A percentile compares a stretch with the other conserved stretches of the same genome.
Evolutionary conservation across 2,888 invertebrate species (phyloP).

Genomic region (Sarcophaga caerulescens): DNA sequence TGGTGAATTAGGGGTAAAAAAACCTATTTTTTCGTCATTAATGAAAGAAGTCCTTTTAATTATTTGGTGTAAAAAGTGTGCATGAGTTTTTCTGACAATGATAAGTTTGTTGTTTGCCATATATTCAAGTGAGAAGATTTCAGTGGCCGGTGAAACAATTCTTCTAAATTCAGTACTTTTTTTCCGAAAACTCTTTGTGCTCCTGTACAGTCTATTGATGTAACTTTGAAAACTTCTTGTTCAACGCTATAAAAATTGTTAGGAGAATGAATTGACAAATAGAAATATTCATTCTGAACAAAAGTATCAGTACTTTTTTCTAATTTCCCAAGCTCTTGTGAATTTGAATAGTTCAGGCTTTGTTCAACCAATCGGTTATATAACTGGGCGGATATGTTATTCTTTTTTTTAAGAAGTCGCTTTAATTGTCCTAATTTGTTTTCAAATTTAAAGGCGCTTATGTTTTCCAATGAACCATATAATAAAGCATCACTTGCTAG

Average conservation of each 20-base stretch:
- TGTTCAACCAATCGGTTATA: constrained; percentile 37
- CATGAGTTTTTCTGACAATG: constrained; percentile 26
- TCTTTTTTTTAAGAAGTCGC: constrained; percentile 23
- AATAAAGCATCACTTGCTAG: constrained; percentile 40
- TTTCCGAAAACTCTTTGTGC: constrained; percentile 23
- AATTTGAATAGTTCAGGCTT: constrained; percentile 17
- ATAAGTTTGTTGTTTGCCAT: constrained; percentile 39
- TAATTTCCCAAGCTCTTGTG: constrained; percentile 18
- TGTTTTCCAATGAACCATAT: constrained; percentile 35
- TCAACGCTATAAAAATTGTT: constrained; percentile 44
- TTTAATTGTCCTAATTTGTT: constrained; percentile 34
- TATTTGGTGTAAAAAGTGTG: constrained; percentile 37
- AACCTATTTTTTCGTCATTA: constrained; percentile 20
- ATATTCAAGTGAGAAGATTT: constrained; percentile 43
- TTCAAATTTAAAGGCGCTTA: constrained; percentile 36
- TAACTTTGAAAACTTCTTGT: constrained; percentile 43
- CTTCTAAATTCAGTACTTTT: constrained; percentile 43
- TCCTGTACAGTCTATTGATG: constrained; percentile 29
- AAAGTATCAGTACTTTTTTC: constrained; percentile 32
- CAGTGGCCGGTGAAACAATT: constrained; percentile 50
- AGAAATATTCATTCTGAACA: constrained; percentile 47
- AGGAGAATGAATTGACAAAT: constrained; percentile 43
- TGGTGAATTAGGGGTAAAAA: constrained; percentile 29
- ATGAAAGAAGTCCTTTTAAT: constrained; percentile 38
- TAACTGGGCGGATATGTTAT: constrained; percentile 28